Base-by-base conservation (phyloP, 2,113 vertebrate species). In the Nothoprocta perdicaria region DNA sequence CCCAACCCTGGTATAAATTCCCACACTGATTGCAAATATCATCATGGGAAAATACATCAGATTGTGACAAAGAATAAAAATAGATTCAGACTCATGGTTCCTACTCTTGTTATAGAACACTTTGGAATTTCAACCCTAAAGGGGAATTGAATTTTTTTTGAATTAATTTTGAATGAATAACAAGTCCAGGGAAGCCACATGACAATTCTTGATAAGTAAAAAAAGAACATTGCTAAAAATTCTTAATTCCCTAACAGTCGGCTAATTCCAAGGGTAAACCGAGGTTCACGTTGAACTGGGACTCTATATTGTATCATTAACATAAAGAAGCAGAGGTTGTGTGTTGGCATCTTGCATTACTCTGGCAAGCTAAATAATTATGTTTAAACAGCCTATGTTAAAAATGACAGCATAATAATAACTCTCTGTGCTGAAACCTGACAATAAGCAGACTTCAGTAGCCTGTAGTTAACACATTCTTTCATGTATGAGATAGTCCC, bases 391-490 rank as follows among this genome's bases (percentile, higher is more conserved):
- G 84, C 68, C 67, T 90, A 10, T 81, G 78, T 93, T 91, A 82
- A 93, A 94, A 94, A 82, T 75, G 90, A 7, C 79, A 57, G 61
- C 57, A 69, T 96, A 94, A 94, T 96, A 91, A 96, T 3, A 93
- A 86, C 84, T 61, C 81, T 90, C 3, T 0, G 0, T 61, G 13
- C 53, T 74, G 67, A 85, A 90, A 14, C 87, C 91, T 74, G 75
- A 62, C 92, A 92, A 87, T 61, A 91, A 87, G 2, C 81, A 93
- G 89, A 84, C 86, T 74, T 82, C 87, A 89, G 84, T 96, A 91
- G 89, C 92, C 91, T 94, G 84, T 93, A 93, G 63, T 95, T 95
- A 92, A 82, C 52, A 65, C 91, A 92, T 96, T 94, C 95, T 65
- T 96, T 88, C 86, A 29, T 78, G 69, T 19, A 74, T 83, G 75